These are phyloP conservation scores for Peromyscus nudipes DNA, from an alignment of 2,797 vertebrate genomes.

Conservation along the genomic window DNA sequence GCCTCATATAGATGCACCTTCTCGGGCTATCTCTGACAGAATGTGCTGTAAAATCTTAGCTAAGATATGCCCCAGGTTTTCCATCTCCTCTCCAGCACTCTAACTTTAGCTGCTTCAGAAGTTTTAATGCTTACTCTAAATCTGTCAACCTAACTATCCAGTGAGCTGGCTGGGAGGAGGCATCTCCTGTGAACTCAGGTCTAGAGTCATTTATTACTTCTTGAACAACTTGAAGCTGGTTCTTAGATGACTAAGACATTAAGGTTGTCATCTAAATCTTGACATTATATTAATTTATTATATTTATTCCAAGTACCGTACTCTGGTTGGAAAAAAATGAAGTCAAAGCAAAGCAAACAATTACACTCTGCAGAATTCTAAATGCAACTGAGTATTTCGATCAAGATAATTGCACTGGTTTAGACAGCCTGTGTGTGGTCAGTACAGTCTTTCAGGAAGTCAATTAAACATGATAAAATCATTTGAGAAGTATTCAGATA, in stretches of 20 bases:
- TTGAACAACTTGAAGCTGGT: background rate
- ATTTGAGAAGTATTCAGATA: background rate
- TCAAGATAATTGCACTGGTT: background rate
- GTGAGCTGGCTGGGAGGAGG: background rate
- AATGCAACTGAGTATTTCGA: background rate
- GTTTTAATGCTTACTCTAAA: slow-evolving; percentile 68
- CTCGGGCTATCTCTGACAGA: slow-evolving; percentile 59
- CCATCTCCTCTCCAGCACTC: background rate
- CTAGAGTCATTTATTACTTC: slow-evolving; percentile 23
- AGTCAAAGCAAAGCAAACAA: background rate
- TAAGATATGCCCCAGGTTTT: slow-evolving; percentile 11
- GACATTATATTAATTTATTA: background rate
- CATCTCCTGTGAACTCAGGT: background rate
- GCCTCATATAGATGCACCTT: background rate
- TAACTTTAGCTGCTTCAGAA: slow-evolving; percentile 29
- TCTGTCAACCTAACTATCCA: slow-evolving; percentile 61
- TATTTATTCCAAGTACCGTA: background rate
- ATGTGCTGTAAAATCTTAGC: slow-evolving; percentile 6
- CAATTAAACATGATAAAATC: background rate
- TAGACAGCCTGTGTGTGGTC: background rate
- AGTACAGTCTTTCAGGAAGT: background rate
- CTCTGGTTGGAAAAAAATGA: background rate
- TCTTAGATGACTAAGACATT: background rate
- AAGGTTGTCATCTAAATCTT: background rate
- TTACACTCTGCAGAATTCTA: background rate